These are phyloP conservation scores for Jaculus jaculus DNA, from an alignment of 2,113 vertebrate species.

Conservation along the genomic window DNA sequence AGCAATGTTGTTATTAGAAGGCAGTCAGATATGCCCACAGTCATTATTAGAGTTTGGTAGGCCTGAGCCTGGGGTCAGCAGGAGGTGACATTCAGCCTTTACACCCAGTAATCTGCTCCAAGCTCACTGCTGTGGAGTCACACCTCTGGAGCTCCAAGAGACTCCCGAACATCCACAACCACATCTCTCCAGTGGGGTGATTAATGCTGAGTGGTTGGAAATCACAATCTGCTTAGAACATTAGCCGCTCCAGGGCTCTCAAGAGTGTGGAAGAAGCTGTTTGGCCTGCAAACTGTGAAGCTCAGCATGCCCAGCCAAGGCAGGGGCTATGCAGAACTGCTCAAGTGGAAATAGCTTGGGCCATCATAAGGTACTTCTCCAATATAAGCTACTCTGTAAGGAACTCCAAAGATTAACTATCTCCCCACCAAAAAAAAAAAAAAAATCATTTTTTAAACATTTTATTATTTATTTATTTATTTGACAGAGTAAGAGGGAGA, in stretches of 20 bases:
- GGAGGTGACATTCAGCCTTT: background rate
- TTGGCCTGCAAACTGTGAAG: background rate
- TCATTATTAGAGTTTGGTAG: background rate
- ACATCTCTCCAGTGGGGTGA: background rate
- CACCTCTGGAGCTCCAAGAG: background rate
- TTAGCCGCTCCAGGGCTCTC: too few species aligned
- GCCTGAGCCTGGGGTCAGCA: background rate
- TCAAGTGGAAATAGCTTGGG: too few species aligned
- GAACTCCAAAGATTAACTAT: background rate
- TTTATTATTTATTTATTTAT: too few species aligned
- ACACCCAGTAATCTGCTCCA: too few species aligned
- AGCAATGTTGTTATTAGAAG: background rate
- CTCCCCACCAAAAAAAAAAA: background rate
- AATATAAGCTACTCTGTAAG: background rate
- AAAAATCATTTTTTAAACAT: too few species aligned
- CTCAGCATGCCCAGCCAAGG: background rate
- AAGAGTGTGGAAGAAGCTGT: background rate
- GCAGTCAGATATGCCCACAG: background rate
- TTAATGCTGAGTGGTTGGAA: background rate
- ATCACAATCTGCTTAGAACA: background rate
- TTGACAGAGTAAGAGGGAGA: too few species aligned
- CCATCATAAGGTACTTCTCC: background rate
- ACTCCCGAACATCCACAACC: background rate
- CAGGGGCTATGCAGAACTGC: background rate
- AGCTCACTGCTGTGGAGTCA: background rate